Base-by-base conservation (phyloP, 2,888 invertebrate genomes). In the Craniophora ligustri region DNA sequence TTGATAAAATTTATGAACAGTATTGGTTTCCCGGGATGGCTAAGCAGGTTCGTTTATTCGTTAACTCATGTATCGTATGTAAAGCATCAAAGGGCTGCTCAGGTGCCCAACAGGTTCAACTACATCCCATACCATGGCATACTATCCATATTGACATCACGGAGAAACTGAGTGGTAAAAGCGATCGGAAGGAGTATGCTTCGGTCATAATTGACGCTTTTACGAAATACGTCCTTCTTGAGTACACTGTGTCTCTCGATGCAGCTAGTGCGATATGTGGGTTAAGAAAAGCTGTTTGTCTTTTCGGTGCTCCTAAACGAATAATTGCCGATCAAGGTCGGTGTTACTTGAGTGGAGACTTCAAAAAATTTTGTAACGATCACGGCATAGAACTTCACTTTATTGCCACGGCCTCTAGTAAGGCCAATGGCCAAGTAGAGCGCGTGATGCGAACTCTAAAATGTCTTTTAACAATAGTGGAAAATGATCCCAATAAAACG, bases 111-210 rank as follows among this genome's bases (percentile, higher is more conserved):
- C 51, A 15, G 1, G 13, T 34, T 2, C 5, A 18, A 5, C 38
- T 76, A 0, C 75, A 77, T 15, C 62, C 73, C 0, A 77, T 76
- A 2, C 69, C 77, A 0, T 78, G 72, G 75, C 74, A 79, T 13
- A 78, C 78, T 0, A 35, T 80, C 2, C 75, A 78, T 26, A 56
- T 77, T 3, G 77, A 79, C 16, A 11, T 72, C 1, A 66, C 68
- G 0, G 79, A 75, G 0, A 75, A 73, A 7, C 5, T 48, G 6
- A 47, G 38, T 16, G 30, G 46, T 7, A 46, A 38, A 8, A 46
- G 19, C 10, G 21, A 30, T 1, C n/a, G 21, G 1, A 48, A 75
- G 28, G 72, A 79, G 28, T 77, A 79, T 23, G 34, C 10, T 0
- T 75, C 64, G 0, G 77, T 76, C 0, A 54, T 70, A 0, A 70